phyloP scores from a whole-genome alignment of 2,113 vertebrate genomes.

The Gorsachius goisagi region DNA sequence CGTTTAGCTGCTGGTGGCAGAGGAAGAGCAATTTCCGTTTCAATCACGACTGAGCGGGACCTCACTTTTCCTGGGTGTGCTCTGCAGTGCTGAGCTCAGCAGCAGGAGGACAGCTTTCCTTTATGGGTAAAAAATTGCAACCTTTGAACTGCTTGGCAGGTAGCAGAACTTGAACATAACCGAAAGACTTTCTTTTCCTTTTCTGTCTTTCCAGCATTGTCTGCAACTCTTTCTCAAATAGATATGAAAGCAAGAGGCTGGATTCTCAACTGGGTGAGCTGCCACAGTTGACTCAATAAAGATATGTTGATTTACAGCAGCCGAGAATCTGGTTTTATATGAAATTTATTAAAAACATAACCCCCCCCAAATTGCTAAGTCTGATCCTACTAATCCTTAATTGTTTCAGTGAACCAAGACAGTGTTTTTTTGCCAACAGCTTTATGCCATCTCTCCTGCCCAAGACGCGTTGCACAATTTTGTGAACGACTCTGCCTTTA shows the following conservation, averaged over 20 bases:
- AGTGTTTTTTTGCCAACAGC: neutral
- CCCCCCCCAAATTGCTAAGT: neutral
- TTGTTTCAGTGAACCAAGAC: neutral
- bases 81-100: constrained; percentile 4
- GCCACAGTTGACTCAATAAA: neutral
- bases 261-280: neutral
- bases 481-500: neutral
- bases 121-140: neutral
- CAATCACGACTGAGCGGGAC: neutral
- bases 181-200: neutral
- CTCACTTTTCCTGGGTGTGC: neutral
- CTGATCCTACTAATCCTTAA: neutral
- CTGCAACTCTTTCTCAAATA: neutral
- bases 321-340: neutral
- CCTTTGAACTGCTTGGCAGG: neutral
- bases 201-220: neutral
- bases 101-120: neutral
- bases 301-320: neutral
- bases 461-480: neutral
- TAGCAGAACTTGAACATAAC: neutral
- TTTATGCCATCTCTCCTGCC: neutral
- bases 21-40: neutral
- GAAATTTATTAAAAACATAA: neutral
- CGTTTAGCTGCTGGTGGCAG: neutral
- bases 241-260: neutral